phyloP scores from a whole-genome alignment of 2,888 invertebrate species.

The Eilema sororculum region DNA sequence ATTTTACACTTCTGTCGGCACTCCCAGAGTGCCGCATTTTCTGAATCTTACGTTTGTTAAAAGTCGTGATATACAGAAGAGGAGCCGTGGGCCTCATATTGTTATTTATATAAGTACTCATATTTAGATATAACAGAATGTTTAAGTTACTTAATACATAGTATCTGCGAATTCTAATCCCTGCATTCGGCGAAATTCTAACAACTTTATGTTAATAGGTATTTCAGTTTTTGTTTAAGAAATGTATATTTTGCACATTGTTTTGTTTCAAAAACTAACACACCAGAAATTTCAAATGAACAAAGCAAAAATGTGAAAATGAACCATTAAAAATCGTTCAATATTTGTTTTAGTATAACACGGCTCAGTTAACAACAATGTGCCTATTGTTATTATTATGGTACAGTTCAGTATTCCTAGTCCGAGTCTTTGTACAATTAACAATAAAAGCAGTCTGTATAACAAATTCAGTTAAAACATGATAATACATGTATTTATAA shows the following conservation, averaged over 20 bases:
- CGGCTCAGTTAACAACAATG: not conserved
- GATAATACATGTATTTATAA: no score
- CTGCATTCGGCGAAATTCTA: not conserved
- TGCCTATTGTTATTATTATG: not conserved
- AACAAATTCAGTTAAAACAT: no score
- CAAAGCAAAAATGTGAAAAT: not conserved
- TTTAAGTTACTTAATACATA: not conserved
- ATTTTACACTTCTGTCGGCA: no score
- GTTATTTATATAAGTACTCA: no score
- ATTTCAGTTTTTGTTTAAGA: not conserved
- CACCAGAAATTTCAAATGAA: not conserved
- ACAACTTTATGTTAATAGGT: not conserved
- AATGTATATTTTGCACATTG: no score
- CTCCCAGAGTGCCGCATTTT: no score
- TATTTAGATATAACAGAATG: not conserved
- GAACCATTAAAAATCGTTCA: not conserved
- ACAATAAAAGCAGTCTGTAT: not conserved
- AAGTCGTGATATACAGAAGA: no score
- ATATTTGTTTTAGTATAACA: not conserved
- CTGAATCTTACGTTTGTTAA: no score
- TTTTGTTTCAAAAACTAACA: not conserved
- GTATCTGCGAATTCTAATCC: not conserved
- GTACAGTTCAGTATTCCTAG: not conserved
- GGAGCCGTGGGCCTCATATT: no score
- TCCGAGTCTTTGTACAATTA: not conserved